Percentiles rank a stretch among this genome's conserved stretches.
phyloP scores from a whole-genome alignment of 2,888 invertebrate species.

The Leptinotarsa tumamoca region DNA sequence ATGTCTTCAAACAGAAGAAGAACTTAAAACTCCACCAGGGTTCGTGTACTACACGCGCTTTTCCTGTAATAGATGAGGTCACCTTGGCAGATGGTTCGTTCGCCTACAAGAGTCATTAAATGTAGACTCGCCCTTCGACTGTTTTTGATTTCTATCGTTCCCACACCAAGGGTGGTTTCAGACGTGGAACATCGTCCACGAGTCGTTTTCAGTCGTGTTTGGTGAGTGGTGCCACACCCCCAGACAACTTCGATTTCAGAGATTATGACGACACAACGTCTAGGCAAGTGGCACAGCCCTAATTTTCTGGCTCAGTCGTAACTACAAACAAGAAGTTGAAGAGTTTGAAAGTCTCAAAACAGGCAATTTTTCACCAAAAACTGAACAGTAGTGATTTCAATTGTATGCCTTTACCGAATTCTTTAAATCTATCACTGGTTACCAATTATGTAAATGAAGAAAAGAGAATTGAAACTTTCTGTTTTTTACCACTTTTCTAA shows the following conservation, averaged over 20 bases:
- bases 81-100: conserved; percentile 9
- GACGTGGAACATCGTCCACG: conserved; percentile 2
- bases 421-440: too few species aligned
- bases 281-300: neutral
- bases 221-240: conserved; percentile 6
- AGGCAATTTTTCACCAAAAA: too few species aligned
- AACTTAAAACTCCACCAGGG: neutral
- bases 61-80: conserved; percentile 6
- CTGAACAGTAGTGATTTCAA: too few species aligned
- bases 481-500: too few species aligned
- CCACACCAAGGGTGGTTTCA: neutral
- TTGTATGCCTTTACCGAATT: too few species aligned
- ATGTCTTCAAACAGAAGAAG: conserved; percentile 1
- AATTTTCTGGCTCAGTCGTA: too few species aligned
- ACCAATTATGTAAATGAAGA: too few species aligned
- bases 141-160: neutral
- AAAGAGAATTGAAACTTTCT: too few species aligned
- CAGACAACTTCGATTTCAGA: conserved; percentile 12
- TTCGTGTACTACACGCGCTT: neutral
- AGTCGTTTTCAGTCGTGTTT: neutral
- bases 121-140: neutral
- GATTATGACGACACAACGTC: conserved; percentile 2
- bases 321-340: too few species aligned
- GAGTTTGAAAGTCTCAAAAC: too few species aligned
- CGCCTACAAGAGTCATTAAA: neutral